These are phyloP conservation scores for Gymnobelideus leadbeateri DNA, from an alignment of 2,113 vertebrate genomes.

Conservation along the genomic window DNA sequence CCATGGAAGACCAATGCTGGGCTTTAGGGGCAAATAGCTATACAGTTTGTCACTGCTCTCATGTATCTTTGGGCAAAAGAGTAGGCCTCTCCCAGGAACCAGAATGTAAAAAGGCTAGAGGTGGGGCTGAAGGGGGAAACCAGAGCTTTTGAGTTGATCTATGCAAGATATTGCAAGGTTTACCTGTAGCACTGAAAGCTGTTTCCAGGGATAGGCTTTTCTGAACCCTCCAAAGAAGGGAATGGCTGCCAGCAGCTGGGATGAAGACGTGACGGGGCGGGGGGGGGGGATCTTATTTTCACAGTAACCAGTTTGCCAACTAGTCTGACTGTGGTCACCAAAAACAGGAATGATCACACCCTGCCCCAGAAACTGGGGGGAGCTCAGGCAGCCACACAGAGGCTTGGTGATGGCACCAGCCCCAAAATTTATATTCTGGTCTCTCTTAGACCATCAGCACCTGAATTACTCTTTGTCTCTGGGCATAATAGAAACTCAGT, in stretches of 20 bases:
- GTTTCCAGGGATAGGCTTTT: background rate
- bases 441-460: background rate
- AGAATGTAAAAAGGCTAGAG: background rate
- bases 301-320: background rate
- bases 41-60: background rate
- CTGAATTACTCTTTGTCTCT: background rate
- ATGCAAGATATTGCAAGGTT: background rate
- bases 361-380: background rate
- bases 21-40: background rate
- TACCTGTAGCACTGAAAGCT: background rate
- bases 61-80: background rate
- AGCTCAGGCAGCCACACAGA: background rate
- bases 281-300: background rate
- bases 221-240: background rate
- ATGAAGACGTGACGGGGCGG: background rate
- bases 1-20: background rate
- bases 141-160: background rate
- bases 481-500: background rate
- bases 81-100: background rate
- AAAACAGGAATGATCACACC: background rate
- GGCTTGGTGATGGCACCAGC: background rate
- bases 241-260: background rate
- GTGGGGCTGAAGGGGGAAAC: background rate
- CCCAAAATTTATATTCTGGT: background rate
- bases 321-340: background rate